These are phyloP conservation scores for Xiphias gladius DNA, from an alignment of 2,113 vertebrate species.

Conservation along the genomic window DNA sequence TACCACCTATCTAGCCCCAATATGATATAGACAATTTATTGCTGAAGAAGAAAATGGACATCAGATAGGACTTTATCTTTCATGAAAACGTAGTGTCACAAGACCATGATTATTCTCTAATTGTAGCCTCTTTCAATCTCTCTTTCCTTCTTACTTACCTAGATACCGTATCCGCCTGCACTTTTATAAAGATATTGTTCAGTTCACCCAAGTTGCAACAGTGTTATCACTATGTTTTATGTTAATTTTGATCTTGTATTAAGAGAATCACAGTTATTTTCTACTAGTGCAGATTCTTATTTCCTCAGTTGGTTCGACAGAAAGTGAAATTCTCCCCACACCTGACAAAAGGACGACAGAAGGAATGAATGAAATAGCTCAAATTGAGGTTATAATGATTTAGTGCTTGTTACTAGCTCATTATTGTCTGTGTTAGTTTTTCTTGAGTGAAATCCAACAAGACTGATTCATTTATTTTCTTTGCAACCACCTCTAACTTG, in stretches of 20 bases:
- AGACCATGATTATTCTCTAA: neutral
- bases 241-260: neutral
- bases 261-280: constrained; percentile 16
- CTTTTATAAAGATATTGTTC: neutral
- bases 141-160: neutral
- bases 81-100: neutral
- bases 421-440: constrained; percentile 76
- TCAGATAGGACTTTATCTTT: neutral
- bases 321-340: constrained; percentile 15
- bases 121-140: neutral
- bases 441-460: constrained; percentile 73
- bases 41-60: neutral
- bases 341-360: constrained; percentile 40
- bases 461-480: constrained; percentile 79
- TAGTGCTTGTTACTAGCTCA: constrained; percentile 66
- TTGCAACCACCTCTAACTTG: constrained; percentile 74
- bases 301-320: constrained; percentile 18
- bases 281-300: constrained; percentile 12
- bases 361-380: constrained; percentile 60
- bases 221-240: neutral
- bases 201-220: neutral
- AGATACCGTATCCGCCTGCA: neutral
- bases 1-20: no score
- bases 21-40: neutral
- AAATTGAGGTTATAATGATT: constrained; percentile 66